Percentiles rank a stretch among this genome's conserved stretches.
Conservation (phyloP, 2,797 vertebrate species). For the Nannoperca australis region DNA sequence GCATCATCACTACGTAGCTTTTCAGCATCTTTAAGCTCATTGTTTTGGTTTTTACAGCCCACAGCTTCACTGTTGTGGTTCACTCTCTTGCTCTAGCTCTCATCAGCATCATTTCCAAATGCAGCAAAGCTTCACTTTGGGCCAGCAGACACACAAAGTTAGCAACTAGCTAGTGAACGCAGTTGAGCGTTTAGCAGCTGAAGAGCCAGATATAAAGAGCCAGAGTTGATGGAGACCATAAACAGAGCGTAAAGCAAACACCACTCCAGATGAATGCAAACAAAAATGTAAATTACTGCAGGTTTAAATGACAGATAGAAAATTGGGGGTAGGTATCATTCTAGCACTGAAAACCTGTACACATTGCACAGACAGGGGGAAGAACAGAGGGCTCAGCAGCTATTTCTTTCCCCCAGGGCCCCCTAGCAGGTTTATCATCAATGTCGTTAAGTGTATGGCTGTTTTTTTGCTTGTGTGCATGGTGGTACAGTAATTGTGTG, state of each 20-base stretch:
- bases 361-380: neutral
- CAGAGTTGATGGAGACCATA: neutral
- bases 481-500: slow-evolving; percentile 7
- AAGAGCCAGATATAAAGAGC: neutral
- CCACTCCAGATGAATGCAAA: neutral
- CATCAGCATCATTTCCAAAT: neutral
- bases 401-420: neutral
- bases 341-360: neutral
- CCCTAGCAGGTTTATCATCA: slow-evolving; percentile 7
- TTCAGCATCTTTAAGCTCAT: neutral
- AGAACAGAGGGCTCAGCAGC: neutral
- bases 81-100: neutral
- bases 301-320: neutral
- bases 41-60: neutral
- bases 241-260: neutral
- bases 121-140: neutral
- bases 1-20: neutral
- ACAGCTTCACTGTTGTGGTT: neutral
- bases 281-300: neutral
- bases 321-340: neutral
- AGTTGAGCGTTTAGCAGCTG: neutral
- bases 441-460: slow-evolving; percentile 8
- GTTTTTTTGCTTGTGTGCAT: slow-evolving; percentile 11
- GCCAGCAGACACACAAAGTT: neutral
- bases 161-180: neutral